phyloP scores from a whole-genome alignment of 2,797 vertebrate genomes.

The Tarsius wallacei region DNA sequence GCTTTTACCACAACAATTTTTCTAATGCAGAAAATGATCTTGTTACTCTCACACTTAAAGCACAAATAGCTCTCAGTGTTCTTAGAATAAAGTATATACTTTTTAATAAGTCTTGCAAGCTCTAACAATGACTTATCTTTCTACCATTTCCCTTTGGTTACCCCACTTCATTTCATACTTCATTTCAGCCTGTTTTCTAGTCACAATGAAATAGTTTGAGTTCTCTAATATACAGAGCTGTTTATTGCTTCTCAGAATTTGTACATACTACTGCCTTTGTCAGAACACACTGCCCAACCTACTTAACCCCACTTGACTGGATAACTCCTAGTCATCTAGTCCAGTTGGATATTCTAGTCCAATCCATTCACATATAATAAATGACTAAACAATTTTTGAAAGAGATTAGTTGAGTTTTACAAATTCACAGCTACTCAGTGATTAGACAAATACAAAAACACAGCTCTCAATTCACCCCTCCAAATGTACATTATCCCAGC shows the following conservation, averaged over 20 bases:
- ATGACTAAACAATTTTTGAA: neutral
- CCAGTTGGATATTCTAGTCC: neutral
- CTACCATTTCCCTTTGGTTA: neutral
- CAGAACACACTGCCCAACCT: neutral
- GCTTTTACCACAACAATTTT: conserved; percentile 10
- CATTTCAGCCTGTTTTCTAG: neutral
- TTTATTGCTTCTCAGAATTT: conserved; percentile 48
- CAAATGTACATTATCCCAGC: neutral
- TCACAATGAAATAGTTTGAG: conserved; percentile 55
- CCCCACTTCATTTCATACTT: neutral
- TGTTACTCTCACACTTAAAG: conserved; percentile 19
- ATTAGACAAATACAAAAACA: conserved; percentile 18
- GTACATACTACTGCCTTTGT: neutral
- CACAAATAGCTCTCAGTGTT: neutral
- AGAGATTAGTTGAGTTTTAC: neutral
- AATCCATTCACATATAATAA: neutral
- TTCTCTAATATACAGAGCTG: neutral
- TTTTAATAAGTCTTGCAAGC: neutral
- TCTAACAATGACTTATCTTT: conserved; percentile 4
- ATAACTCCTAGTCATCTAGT: neutral
- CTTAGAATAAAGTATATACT: conserved; percentile 31
- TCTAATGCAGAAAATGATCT: conserved; percentile 23
- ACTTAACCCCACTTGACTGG: neutral
- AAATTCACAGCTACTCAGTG: conserved; percentile 41
- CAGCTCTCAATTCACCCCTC: neutral